Conservation (phyloP, 2,113 vertebrate genomes). For the Blennius ocellaris region DNA sequence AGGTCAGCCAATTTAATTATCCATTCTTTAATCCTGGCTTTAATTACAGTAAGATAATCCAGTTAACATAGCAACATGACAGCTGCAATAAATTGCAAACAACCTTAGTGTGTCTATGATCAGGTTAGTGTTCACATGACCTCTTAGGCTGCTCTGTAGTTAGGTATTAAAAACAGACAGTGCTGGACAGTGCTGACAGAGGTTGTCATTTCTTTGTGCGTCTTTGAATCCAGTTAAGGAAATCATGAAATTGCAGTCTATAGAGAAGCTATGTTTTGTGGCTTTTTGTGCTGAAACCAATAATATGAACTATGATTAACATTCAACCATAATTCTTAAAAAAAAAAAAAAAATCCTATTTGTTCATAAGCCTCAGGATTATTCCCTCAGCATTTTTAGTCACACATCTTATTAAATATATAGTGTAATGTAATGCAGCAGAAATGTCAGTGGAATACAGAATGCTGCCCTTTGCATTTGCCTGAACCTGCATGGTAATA, state of each 20-base stretch:
- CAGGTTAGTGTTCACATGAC: conserved; percentile 7
- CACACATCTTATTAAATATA: conserved; percentile 23
- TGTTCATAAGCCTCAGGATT: conserved; percentile 1
- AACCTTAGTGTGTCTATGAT: conserved; percentile 15
- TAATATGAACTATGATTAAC: conserved; percentile 10
- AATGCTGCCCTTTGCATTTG: conserved; percentile 47
- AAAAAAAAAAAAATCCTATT: not conserved
- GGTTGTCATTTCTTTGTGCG: conserved; percentile 9
- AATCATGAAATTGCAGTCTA: not conserved
- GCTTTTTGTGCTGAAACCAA: not conserved
- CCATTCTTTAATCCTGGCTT: conserved; percentile 26
- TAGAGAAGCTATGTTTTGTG: not conserved
- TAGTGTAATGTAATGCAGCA: conserved; percentile 25
- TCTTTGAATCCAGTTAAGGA: not conserved
- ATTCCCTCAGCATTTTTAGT: conserved; percentile 1
- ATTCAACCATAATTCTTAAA: conserved; percentile 1
- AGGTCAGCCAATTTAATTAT: conserved; percentile 32
- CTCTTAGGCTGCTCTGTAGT: not conserved
- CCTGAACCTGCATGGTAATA: conserved; percentile 65
- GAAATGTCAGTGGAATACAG: conserved; percentile 48
- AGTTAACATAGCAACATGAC: conserved; percentile 22
- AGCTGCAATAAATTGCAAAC: conserved; percentile 23
- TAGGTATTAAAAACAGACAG: not conserved
- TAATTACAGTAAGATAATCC: conserved; percentile 38
- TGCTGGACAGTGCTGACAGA: conserved; percentile 6